These are phyloP conservation scores for Ondatra zibethicus DNA, from an alignment of 2,113 vertebrate species.

Conservation along the genomic window DNA sequence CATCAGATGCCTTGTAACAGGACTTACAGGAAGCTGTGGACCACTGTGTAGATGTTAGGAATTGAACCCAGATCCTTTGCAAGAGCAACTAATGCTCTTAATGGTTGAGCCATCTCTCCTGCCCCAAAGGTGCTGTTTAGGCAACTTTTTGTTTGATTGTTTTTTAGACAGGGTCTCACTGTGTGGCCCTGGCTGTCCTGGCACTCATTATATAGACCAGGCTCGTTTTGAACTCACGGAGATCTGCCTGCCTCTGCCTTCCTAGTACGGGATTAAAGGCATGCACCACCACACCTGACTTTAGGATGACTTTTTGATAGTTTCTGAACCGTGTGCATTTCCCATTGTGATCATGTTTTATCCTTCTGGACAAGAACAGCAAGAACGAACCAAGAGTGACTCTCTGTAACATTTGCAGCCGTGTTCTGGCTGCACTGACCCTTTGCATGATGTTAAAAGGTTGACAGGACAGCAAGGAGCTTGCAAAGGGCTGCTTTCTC, in stretches of 20 bases:
- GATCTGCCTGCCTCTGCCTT: not conserved
- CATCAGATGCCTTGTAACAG: not conserved
- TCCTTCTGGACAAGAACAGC: not conserved
- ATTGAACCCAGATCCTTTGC: not conserved
- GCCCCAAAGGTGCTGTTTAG: not conserved
- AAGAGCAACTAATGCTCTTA: not conserved
- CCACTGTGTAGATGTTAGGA: not conserved
- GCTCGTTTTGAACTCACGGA: not conserved
- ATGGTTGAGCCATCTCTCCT: not conserved
- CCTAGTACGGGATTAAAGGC: not conserved
- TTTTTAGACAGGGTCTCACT: not conserved
- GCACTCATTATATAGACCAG: not conserved
- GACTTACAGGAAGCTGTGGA: not conserved
- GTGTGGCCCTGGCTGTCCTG: not conserved
- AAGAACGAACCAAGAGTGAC: not conserved
- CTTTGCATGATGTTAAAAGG: not conserved
- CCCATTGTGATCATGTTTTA: not conserved
- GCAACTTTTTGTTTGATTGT: not conserved
- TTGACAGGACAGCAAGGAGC: not conserved
- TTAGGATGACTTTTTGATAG: not conserved
- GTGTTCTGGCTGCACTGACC: no score
- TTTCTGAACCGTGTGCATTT: constrained; percentile 25
- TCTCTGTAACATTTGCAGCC: not conserved
- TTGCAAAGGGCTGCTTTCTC: not conserved
- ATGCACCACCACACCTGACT: not conserved